phyloP scores from a whole-genome alignment of 2,113 vertebrate species.

The Anoura caudifer region DNA sequence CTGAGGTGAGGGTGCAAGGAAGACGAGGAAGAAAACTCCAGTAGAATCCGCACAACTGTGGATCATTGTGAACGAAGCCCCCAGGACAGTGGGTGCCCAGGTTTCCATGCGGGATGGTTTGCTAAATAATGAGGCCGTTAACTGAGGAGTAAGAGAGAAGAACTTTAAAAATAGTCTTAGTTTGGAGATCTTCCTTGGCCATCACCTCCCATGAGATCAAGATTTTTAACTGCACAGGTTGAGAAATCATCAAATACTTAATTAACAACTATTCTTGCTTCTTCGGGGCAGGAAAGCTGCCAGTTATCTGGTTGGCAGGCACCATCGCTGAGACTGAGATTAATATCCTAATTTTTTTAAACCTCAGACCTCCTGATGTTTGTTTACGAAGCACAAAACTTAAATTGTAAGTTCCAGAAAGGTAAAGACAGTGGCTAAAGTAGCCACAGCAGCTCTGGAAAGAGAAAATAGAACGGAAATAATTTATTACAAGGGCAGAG shows the following conservation, averaged over 20 bases:
- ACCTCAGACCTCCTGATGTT: background rate
- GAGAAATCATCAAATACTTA: background rate
- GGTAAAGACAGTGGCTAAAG: background rate
- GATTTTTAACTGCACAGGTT: background rate
- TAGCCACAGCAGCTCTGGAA: background rate
- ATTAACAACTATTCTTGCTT: background rate
- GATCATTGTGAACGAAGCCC: background rate
- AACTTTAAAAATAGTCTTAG: background rate
- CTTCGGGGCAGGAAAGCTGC: background rate
- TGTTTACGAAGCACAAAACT: background rate
- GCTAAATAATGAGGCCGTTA: background rate
- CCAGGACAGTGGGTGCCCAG: background rate
- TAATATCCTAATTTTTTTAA: background rate
- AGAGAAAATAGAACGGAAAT: slow-evolving; percentile 27
- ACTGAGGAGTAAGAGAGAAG: background rate
- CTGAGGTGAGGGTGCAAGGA: background rate
- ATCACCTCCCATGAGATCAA: background rate
- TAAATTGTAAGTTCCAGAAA: background rate
- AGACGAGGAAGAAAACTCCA: background rate
- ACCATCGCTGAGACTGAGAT: background rate
- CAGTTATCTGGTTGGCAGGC: background rate
- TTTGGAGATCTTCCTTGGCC: background rate
- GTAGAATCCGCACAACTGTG: background rate
- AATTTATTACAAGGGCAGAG: background rate
- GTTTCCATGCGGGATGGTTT: background rate